Evolutionary conservation across 2,888 invertebrate genomes (phyloP).

Genomic region (Drosophila rellima): DNA sequence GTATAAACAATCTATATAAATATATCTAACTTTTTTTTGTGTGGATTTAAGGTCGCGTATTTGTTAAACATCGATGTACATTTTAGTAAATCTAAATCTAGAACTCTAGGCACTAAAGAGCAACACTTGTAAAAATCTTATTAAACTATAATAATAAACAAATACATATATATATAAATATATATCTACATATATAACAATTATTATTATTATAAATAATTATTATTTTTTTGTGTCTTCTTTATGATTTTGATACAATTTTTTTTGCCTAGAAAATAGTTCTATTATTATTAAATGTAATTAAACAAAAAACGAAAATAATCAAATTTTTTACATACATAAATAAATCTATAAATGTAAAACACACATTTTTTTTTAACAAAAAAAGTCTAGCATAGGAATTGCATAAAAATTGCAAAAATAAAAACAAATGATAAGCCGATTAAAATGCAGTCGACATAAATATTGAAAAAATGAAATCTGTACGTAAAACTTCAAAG

Average conservation of each 20-base stretch:
- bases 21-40: conserved; percentile 40
- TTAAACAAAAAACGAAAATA: conserved; percentile 66
- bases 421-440: conserved; percentile 20
- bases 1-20: conserved; percentile 32
- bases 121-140: conserved; percentile 65
- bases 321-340: conserved; percentile 80
- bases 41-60: conserved; percentile 57
- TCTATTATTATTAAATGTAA: conserved; percentile 72
- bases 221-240: conserved; percentile 38
- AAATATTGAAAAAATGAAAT: conserved; percentile 45
- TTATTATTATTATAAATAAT: conserved; percentile 38
- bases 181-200: conserved; percentile 26
- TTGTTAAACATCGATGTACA: conserved; percentile 75
- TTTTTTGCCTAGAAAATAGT: conserved; percentile 72
- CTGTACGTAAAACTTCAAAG: conserved; percentile 79
- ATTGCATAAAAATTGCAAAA: conserved; percentile 30
- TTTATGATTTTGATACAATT: conserved; percentile 52
- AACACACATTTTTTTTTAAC: conserved; percentile 69
- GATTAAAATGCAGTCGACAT: conserved; percentile 19
- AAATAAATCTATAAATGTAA: conserved; percentile 72
- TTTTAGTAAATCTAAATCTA: conserved; percentile 76
- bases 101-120: conserved; percentile 66
- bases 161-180: conserved; percentile 17
- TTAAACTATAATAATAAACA: conserved; percentile 30
- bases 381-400: conserved; percentile 56